Evolutionary conservation across 2,888 invertebrate genomes (phyloP).

Genomic region (Eupithecia abbreviata): DNA sequence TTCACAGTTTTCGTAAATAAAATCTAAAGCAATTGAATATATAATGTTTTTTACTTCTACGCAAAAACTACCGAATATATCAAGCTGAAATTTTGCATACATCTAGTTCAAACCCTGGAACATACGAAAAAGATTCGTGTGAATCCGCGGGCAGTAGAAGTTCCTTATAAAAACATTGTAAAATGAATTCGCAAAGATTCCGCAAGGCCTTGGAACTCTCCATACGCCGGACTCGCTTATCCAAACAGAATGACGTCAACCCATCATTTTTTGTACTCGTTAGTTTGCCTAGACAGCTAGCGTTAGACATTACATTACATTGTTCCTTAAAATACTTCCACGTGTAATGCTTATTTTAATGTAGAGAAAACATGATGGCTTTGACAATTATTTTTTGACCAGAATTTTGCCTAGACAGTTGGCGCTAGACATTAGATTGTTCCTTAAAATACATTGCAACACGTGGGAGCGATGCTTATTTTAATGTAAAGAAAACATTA

Average conservation of each 20-base stretch:
- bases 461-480: background rate
- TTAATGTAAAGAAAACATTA: background rate
- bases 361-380: background rate
- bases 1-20: too few relatives aligned
- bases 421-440: slow-evolving; percentile 24
- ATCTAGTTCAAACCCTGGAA: too few relatives aligned
- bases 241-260: slow-evolving; percentile 36
- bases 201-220: background rate
- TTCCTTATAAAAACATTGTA: background rate
- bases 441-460: slow-evolving; percentile 31
- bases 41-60: too few relatives aligned
- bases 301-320: slow-evolving; percentile 28
- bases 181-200: background rate
- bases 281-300: background rate
- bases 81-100: too few relatives aligned
- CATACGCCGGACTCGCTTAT: slow-evolving; percentile 2
- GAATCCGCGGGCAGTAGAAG: background rate
- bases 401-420: background rate
- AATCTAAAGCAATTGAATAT: too few relatives aligned
- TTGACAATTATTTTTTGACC: background rate
- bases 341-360: background rate
- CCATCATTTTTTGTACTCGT: slow-evolving; percentile 26
- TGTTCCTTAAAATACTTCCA: slow-evolving; percentile 33
- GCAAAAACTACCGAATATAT: too few relatives aligned
- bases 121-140: background rate